Base-by-base conservation (phyloP, 2,888 invertebrate species). In the Aplocera efformata region DNA sequence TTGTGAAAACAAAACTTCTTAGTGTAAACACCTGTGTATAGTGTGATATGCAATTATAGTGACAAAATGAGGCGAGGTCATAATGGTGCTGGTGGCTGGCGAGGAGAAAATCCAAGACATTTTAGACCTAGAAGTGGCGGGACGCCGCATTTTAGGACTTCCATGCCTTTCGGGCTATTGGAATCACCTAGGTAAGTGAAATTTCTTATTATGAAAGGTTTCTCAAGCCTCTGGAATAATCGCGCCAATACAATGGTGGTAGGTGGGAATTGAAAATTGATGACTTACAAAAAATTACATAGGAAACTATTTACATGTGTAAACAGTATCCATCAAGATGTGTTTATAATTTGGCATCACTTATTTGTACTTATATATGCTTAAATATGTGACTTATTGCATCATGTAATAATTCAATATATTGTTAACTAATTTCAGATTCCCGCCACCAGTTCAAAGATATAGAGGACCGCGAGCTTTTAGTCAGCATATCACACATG, bases 11-110 rank as follows among this genome's bases (percentile, higher is more conserved):
- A 35, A 20, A 37, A 17, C 10, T 10, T 22, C 32, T 25, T 21
- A 23, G n/a, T 10, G 10, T 33, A 33, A 11, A 21, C 29, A 29
- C 43, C 42, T 11, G 43, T 48, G 48, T 58, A 45, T 53, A 48
- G 38, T 24, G 22, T 56, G 72, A 54, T 64, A 79, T 82, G 81
- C 58, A 63, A 45, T 74, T 71, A 68, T 56, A 51, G 52, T 67
- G 51, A 48, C 65, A 80, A 60, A 59, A 88, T 88, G 88, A 76
- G 86, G 58, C 84, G 88, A 82, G 85, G 86, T 84, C 86, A 84
- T 63, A 59, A 73, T 56, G 72, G 75, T 57, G 67, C 71, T 54
- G 75, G 81, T 52, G 79, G 80, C 63, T 86, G 88, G 88, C 74
- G 84, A 63, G 75, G 62, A 66, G 86, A 85, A 58, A 77, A 77